These are phyloP conservation scores for Coturnix japonica DNA, from an alignment of 2,113 vertebrate species.

Conservation along the genomic window DNA sequence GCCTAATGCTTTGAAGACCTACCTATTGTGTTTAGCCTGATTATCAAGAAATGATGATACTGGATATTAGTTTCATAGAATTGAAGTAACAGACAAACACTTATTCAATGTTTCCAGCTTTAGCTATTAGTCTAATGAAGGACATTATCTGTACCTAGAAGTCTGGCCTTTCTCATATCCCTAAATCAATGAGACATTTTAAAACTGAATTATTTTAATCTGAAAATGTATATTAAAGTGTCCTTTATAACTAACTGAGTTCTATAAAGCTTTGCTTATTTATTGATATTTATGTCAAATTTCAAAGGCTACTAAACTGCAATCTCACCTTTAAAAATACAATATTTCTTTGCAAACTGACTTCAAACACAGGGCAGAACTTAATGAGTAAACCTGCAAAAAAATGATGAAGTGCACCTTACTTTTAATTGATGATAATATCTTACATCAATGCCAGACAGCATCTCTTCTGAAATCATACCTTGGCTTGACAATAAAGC, in stretches of 20 bases:
- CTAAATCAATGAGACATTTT: neutral
- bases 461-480: slow-evolving; percentile 9
- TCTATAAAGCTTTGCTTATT: neutral
- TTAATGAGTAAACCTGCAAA: slow-evolving; percentile 21
- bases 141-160: neutral
- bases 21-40: neutral
- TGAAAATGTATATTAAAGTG: neutral
- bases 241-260: neutral
- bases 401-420: slow-evolving; percentile 21
- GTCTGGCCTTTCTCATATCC: neutral
- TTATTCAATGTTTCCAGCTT: neutral
- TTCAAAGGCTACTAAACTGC: neutral
- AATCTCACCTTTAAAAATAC: neutral
- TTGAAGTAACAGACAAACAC: neutral
- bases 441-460: slow-evolving; percentile 16
- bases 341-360: neutral
- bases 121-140: neutral
- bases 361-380: slow-evolving; percentile 9
- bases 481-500: slow-evolving; percentile 59
- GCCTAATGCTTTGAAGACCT: neutral
- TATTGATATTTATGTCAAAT: neutral
- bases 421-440: slow-evolving; percentile 25
- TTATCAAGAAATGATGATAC: neutral
- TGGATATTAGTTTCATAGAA: neutral
- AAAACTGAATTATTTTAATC: neutral